Base-by-base conservation (phyloP, 1,140 invertebrate genomes). In the Lerema accius region DNA sequence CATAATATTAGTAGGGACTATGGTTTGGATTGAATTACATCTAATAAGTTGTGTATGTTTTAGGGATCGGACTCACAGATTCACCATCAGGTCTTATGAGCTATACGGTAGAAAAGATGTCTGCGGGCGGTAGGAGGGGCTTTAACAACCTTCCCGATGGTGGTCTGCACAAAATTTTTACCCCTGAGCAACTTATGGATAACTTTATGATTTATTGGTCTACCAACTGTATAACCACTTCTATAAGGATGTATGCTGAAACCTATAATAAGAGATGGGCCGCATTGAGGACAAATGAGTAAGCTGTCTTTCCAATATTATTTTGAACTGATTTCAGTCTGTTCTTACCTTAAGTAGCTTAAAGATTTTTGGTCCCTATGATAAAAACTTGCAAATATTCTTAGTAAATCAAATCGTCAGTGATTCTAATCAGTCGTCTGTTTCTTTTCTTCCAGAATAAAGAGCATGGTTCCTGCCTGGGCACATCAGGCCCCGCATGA, bases 171-270 rank as follows among this genome's bases (percentile, higher is more conserved):
- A 84, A 91, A 19, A 65, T 79, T 32, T 95, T 84, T 71, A 93
- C 91, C 0, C 79, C 95, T 39, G 95, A 96, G 35, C 94, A 96
- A 69, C 83, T 98, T 2, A 83, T 98, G 1, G 97, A 97, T 66
- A 97, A 97, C 77, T 76, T 98, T 0, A 98, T 97, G 95, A 84
- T 98, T 19, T 98, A 98, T 79, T 98, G 96, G 94, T 74, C 94
- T 0, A 94, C 94, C 0, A 94, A 94, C 63, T 94, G 94, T 0
- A 95, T 97, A 1, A 96, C 95, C 0, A 95, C 95, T 0, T 95
- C 95, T 0, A 89, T 93, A 71, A 90, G 97, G 56, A 85, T 96
- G 4, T 97, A 97, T 15, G 88, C 94, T 13, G 95, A 96, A 81
- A 78, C 63, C 0, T 90, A 93, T 14, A 91, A 49, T 17, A 83